Evolutionary conservation across 1,140 invertebrate species (phyloP).

Genomic region (Mactra quadrangularis): DNA sequence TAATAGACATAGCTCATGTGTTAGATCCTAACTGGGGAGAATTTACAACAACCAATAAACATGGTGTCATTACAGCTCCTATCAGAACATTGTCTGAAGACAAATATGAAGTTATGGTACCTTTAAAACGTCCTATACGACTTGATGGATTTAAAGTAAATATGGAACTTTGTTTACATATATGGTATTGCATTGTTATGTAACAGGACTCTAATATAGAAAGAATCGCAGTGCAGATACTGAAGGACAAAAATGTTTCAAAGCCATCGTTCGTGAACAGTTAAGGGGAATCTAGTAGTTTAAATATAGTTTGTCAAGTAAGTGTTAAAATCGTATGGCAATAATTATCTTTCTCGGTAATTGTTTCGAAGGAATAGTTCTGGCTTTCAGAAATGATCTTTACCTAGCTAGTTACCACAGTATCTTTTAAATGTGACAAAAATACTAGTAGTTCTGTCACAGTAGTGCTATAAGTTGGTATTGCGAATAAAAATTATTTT

Average conservation of each 20-base stretch:
- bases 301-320: too few relatives aligned
- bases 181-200: not conserved
- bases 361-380: too few relatives aligned
- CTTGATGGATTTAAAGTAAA: constrained; percentile 52
- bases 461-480: too few relatives aligned
- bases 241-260: not conserved
- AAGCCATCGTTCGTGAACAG: not conserved
- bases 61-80: constrained; percentile 17
- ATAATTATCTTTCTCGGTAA: too few relatives aligned
- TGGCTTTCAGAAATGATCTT: too few relatives aligned
- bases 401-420: too few relatives aligned
- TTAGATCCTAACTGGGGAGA: constrained; percentile 35
- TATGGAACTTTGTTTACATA: not conserved
- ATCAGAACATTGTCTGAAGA: constrained; percentile 41
- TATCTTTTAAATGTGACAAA: too few relatives aligned
- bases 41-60: constrained; percentile 3
- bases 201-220: not conserved
- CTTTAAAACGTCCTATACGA: constrained; percentile 42
- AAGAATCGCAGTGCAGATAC: not conserved
- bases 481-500: too few relatives aligned
- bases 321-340: too few relatives aligned
- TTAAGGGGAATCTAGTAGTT: too few relatives aligned
- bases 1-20: constrained; percentile 20
- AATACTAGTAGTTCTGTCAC: too few relatives aligned
- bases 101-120: constrained; percentile 49